Percentiles rank a stretch among this genome's conserved stretches.
phyloP scores from a whole-genome alignment of 2,888 invertebrate species.

The Sarcophaga subvicina region DNA sequence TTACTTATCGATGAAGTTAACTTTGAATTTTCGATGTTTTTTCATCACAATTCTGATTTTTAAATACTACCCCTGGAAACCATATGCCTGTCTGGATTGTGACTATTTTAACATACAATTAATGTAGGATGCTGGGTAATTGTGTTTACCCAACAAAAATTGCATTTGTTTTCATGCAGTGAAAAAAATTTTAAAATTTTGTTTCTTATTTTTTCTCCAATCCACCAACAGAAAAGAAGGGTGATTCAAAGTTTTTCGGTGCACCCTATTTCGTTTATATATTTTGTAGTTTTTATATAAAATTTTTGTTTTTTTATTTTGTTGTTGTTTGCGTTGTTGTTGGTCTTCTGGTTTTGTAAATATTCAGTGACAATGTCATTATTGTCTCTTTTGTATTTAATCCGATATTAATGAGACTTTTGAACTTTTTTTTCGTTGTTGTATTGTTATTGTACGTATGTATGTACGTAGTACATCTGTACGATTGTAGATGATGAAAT shows the following conservation, averaged over 20 bases:
- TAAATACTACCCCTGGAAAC: no score
- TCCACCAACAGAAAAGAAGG: not conserved
- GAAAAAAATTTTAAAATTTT: conserved; percentile 52
- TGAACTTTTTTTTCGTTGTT: conserved; percentile 39
- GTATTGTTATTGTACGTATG: not conserved
- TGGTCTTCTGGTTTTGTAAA: conserved; percentile 64
- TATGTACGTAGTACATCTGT: not conserved
- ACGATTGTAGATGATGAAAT: not conserved
- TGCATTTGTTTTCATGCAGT: not conserved
- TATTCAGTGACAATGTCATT: conserved; percentile 68
- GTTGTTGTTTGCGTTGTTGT: conserved; percentile 33
- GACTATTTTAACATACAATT: no score
- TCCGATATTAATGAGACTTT: conserved; percentile 74
- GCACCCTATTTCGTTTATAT: conserved; percentile 27
- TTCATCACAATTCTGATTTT: no score
- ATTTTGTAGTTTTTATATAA: conserved; percentile 37
- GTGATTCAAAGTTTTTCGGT: not conserved
- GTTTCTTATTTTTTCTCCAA: conserved; percentile 35
- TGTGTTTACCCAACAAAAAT: conserved; percentile 21
- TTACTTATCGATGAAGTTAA: no score
- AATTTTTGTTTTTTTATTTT: conserved; percentile 27
- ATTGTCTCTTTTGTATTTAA: conserved; percentile 70
- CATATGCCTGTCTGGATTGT: no score
- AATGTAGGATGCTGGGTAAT: not conserved
- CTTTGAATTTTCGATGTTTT: no score